Percentiles rank a stretch among this genome's conserved stretches.
phyloP scores from a whole-genome alignment of 1,140 invertebrate genomes.

The Octopus sinensis region DNA sequence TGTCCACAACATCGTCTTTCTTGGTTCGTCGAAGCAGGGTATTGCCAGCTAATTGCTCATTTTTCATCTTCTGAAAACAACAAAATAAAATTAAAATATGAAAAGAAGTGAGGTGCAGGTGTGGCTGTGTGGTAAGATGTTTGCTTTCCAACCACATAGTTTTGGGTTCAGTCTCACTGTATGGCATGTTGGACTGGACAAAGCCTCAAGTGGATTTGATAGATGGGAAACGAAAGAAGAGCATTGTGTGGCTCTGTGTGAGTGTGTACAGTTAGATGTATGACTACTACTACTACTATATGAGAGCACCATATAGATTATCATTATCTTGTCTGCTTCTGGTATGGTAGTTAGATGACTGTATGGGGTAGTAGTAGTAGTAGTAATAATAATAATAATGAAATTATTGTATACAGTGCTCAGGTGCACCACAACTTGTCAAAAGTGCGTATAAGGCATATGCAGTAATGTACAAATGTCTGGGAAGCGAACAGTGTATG shows the following conservation, averaged over 20 bases:
- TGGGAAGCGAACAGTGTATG: too few relatives aligned
- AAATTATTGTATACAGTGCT: too few relatives aligned
- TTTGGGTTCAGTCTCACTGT: not conserved
- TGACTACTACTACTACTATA: too few relatives aligned
- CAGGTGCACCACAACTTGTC: too few relatives aligned
- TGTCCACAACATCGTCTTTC: conserved; percentile 27
- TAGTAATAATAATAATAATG: too few relatives aligned
- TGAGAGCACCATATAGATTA: too few relatives aligned
- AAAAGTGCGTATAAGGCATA: too few relatives aligned
- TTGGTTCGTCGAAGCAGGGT: conserved; percentile 20
- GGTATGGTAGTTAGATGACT: too few relatives aligned
- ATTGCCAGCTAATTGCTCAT: conserved; percentile 24
- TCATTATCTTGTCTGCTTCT: too few relatives aligned
- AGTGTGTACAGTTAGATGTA: too few relatives aligned
- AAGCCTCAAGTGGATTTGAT: not conserved
- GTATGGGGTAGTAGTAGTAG: too few relatives aligned
- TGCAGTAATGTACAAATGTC: too few relatives aligned
- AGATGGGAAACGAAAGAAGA: not conserved
- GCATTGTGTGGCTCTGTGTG: not conserved
- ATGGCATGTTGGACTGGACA: not conserved
- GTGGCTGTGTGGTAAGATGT: not conserved
- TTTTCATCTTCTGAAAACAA: conserved; percentile 27
- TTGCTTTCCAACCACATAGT: not conserved
- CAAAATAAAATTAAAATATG: not conserved
- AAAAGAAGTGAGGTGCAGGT: conserved; percentile 14